Evolutionary conservation across 1,140 invertebrate species (phyloP).

Genomic region (Schlechtendalia chinensis): DNA sequence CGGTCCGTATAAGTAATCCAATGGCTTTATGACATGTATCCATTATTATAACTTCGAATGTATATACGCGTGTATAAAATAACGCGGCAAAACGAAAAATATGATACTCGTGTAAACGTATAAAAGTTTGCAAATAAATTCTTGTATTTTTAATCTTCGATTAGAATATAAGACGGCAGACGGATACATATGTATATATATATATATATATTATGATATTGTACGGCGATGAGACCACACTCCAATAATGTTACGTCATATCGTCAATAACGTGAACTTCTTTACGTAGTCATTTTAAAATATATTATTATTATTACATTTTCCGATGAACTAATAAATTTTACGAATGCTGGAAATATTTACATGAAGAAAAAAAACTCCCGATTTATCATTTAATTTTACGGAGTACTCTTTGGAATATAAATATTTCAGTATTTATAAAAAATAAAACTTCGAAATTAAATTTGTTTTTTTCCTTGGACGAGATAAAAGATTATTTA

Average conservation of each 20-base stretch:
- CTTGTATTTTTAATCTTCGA: neutral
- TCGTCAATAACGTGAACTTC: neutral
- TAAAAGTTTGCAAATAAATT: neutral
- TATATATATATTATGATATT: too few relatives aligned
- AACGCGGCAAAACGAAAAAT: neutral
- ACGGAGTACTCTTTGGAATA: neutral
- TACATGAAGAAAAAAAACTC: constrained; percentile 9
- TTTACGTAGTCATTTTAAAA: neutral
- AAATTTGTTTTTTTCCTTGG: constrained; percentile 9
- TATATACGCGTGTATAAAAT: neutral
- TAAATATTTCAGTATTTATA: constrained; percentile 10
- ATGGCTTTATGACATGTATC: constrained; percentile 20
- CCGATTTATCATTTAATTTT: neutral
- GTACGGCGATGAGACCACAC: neutral
- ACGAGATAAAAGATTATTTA: constrained; percentile 8
- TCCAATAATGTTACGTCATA: neutral
- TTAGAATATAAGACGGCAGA: neutral
- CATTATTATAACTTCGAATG: neutral
- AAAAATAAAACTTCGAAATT: constrained; percentile 19
- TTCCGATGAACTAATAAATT: constrained; percentile 21
- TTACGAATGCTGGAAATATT: neutral
- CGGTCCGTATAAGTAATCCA: neutral
- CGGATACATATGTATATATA: too few relatives aligned
- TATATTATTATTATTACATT: constrained; percentile 2
- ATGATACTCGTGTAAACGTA: neutral